Conservation (phyloP, 2,888 invertebrate genomes). For the Tinea semifulvella region DNA sequence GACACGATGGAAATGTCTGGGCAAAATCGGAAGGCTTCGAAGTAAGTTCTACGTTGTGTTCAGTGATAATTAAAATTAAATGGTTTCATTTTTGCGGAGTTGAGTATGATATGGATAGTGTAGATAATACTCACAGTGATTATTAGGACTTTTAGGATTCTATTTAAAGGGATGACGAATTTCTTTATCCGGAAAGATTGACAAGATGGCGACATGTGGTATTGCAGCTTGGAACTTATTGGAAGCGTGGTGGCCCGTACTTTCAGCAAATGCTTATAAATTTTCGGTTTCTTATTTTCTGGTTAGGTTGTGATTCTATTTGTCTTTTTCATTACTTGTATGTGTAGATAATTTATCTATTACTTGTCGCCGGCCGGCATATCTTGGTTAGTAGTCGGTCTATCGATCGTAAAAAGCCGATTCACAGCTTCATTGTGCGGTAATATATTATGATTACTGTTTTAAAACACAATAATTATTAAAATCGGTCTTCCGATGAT, state of each 20-base stretch:
- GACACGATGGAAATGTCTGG: conserved; percentile 95
- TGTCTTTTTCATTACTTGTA: not conserved
- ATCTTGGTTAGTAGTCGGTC: not conserved
- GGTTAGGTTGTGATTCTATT: not conserved
- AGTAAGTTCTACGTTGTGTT: conserved; percentile 73
- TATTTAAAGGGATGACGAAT: conserved; percentile 44
- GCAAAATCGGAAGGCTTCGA: conserved; percentile 93
- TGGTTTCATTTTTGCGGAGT: conserved; percentile 21
- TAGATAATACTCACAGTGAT: not conserved
- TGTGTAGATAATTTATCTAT: not conserved
- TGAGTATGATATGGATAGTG: conserved; percentile 16
- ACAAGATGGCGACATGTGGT: conserved; percentile 68
- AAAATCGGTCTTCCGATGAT: too few relatives aligned
- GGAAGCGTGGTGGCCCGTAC: not conserved
- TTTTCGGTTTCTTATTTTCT: not conserved
- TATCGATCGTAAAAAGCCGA: too few relatives aligned
- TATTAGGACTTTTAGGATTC: conserved; percentile 20
- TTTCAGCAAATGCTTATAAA: not conserved
- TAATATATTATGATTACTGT: too few relatives aligned
- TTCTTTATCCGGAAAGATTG: conserved; percentile 49
- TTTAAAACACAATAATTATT: too few relatives aligned
- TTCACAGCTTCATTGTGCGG: too few relatives aligned
- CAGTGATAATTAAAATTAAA: conserved; percentile 30
- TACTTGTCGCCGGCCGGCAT: conserved; percentile 1
- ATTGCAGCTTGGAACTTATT: conserved; percentile 4